Evolutionary conservation across 2,113 vertebrate genomes (phyloP), one percentile per base, ranked within the genome.

Genomic region (Illadopsis cleaveri): DNA sequence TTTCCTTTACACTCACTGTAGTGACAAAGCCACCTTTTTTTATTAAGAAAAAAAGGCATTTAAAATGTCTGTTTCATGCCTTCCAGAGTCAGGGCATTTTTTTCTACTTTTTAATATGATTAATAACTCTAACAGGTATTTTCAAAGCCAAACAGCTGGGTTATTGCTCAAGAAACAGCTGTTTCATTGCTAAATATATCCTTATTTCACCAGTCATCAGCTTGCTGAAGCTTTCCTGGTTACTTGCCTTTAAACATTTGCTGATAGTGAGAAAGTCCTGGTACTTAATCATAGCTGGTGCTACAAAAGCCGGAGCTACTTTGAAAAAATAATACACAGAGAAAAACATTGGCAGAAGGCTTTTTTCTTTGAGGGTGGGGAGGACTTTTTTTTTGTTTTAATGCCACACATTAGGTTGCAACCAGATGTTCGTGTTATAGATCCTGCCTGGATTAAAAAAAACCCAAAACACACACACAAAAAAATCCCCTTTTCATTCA

Each of bases 371-470:
- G 85, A 93, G 94, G 80, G 88, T 7, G 38, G 62, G 58, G 82
- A 92, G 72, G 20, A 2, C 3, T 35, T 83, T 69, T 68, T 68
- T 88, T 86, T 89, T 95, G 79, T 94, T 94, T 96, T 94, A 87
- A 50, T 93, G 90, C 94, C 94, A 96, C 96, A 97, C 88, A 69
- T 90, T 92, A 96, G 95, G 96, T 93, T 96, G 82, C 75, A 96
- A 89, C 97, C 98, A 98, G 97, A 98, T 97, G 97, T 96, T 96
- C 96, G 64, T 76, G 72, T 97, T 97, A 96, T 95, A 90, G 90
- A 96, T 95, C 90, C 94, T 94, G 93, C 84, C 81, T 92, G 83
- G 92, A 92, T 94, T 96, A 86, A 94, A 97, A 90, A 86, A 79
- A 78, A 30, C 9, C 9, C 82, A 35, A n/a, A 35, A 23, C 27